Percentiles rank a stretch among this genome's conserved stretches.
Evolutionary conservation across 2,113 vertebrate genomes (phyloP).

Genomic region (Daboia siamensis): DNA sequence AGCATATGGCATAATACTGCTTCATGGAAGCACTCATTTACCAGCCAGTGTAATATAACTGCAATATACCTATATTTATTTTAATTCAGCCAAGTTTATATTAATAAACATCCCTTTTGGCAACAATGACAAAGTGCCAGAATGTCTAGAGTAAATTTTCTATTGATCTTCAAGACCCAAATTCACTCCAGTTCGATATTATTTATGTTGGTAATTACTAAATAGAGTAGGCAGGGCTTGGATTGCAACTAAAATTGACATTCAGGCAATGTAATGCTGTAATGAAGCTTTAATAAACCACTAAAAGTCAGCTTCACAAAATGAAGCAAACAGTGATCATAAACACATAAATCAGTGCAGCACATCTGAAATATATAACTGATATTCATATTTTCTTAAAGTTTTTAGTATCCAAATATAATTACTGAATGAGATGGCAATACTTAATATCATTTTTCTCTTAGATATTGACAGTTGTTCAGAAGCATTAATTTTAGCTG

Average conservation of each 20-base stretch:
- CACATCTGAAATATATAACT: conserved; percentile 60
- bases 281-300: conserved; percentile 61
- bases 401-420: conserved; percentile 50
- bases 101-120: conserved; percentile 25
- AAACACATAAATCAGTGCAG: conserved; percentile 60
- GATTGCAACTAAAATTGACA: conserved; percentile 44
- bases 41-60: accelerated
- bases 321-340: conserved; percentile 59
- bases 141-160: conserved; percentile 16
- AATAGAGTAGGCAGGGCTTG: conserved; percentile 38
- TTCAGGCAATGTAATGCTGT: conserved; percentile 52
- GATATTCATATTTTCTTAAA: conserved; percentile 50
- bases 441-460: conserved; percentile 33
- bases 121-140: neutral
- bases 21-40: neutral
- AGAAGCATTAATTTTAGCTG: neutral
- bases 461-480: neutral
- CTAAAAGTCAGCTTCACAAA: conserved; percentile 53
- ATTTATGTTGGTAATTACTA: conserved; percentile 41
- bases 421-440: conserved; percentile 53
- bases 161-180: conserved; percentile 36
- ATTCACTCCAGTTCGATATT: conserved; percentile 25
- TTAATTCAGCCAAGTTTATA: neutral
- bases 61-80: neutral
- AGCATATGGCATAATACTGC: neutral